Base-by-base conservation (phyloP, 2,113 vertebrate genomes). In the Rhodinocichla rosea region DNA sequence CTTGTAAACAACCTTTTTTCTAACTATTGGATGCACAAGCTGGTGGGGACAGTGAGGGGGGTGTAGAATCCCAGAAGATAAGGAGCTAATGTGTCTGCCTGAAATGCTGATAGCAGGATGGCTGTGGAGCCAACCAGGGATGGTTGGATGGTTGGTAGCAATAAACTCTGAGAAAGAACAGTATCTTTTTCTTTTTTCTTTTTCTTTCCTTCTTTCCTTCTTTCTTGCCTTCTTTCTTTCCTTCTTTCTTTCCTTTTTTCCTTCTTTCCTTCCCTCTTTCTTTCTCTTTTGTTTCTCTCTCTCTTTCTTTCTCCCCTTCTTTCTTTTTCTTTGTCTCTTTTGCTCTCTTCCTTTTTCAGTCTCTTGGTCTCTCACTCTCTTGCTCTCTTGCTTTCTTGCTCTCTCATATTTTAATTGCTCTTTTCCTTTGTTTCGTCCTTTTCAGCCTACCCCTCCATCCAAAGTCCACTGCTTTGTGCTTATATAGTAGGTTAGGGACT, bases 21-120 rank as follows among this genome's bases (percentile, higher is more conserved):
- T 13, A 47, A 32, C 21, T 62, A 27, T 21, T 1, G 2, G 44
- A 75, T 13, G 12, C 27, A 12, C 14, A 35, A 3, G 7, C 13
- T 59, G 13, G 14, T 30, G 16, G 18, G 9, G 5, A 2, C 28
- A 55, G 5, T 39, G 53, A 39, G 10, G 1, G 1, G 3, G 2
- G 1, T 21, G 9, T 10, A 18, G 39, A 16, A 32, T 4, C 6
- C 12, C 37, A 44, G 50, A 65, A 56, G 21, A 24, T 8, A 63
- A 33, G 2, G 15, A 27, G 3, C 9, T 64, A 27, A 37, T 28
- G 27, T 33, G 26, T 27, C 19, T 49, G 9, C 44, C 15, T 35
- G 50, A 65, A 50, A 65, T 2, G 2, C 21, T 32, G 12, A 37
- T 4, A 33, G 37, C 9, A 42, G 35, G 17, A 50, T 32, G 8